A percentile compares a stretch with the other conserved stretches of the same genome.
Conservation (phyloP, 1,140 invertebrate genomes). For the Colletes gigas region DNA sequence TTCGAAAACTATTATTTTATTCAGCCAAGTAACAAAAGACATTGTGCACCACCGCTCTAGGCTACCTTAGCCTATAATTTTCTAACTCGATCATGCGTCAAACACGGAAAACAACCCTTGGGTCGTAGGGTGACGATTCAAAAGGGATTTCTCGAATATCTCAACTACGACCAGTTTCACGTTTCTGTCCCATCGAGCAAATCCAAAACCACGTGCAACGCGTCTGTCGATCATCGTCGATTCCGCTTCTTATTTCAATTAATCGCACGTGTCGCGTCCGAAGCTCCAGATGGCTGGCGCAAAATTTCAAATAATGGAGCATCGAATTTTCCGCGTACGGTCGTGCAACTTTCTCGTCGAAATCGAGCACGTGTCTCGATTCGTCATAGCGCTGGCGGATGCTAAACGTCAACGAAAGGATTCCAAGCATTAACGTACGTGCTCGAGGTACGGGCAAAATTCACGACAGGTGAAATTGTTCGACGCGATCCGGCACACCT, state of each 20-base stretch:
- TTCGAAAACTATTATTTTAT: too few species aligned
- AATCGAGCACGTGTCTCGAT: background rate
- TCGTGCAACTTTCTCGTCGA: background rate
- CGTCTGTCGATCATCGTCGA: background rate
- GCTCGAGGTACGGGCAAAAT: slow-evolving; percentile 3
- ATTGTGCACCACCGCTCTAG: too few species aligned
- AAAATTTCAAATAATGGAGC: background rate
- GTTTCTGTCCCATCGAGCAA: background rate
- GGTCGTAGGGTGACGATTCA: background rate
- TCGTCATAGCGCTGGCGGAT: background rate
- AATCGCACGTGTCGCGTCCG: too few species aligned
- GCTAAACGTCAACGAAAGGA: slow-evolving; percentile 1
- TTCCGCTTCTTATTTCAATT: background rate
- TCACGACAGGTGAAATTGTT: slow-evolving; percentile 55
- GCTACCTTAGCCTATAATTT: too few species aligned
- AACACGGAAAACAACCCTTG: too few species aligned
- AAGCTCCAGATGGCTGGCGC: too few species aligned
- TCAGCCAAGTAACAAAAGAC: too few species aligned
- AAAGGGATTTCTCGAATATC: background rate
- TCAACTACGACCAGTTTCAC: background rate
- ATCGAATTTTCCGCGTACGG: background rate
- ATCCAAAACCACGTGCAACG: background rate
- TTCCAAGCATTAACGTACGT: background rate
- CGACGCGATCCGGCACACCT: slow-evolving; percentile 46
- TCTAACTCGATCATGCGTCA: too few species aligned